phyloP scores from a whole-genome alignment of 1,140 invertebrate genomes.

The Trichonephila clavipes region DNA sequence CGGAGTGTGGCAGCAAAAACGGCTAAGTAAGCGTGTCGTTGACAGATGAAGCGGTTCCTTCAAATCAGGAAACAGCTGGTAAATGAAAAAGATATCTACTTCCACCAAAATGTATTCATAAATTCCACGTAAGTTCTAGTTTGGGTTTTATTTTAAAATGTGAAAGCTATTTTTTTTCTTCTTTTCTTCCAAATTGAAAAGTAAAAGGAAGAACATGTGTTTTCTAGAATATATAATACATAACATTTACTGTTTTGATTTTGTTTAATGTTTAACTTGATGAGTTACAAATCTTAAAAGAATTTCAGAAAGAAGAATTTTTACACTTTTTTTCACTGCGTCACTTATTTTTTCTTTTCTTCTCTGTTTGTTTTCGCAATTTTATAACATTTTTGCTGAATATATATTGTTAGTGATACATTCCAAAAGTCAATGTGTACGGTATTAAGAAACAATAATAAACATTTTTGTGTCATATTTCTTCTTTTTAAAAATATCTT shows the following conservation, averaged over 20 bases:
- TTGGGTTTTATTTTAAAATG: conserved; percentile 12
- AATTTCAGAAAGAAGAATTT: no score
- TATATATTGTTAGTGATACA: no score
- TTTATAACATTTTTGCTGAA: no score
- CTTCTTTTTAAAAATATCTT: no score
- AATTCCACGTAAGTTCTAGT: conserved; percentile 39
- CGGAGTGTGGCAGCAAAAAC: conserved; percentile 2
- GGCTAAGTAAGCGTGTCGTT: conserved; percentile 62
- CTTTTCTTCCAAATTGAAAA: not conserved
- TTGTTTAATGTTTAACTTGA: not conserved
- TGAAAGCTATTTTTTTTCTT: not conserved
- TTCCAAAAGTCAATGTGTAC: no score
- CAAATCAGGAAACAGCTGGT: conserved; percentile 68
- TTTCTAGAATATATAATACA: not conserved
- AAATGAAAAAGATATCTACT: conserved; percentile 61
- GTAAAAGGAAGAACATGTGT: not conserved
- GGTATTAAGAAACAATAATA: no score
- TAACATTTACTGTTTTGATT: not conserved
- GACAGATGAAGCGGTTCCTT: conserved; percentile 67
- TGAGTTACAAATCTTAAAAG: not conserved
- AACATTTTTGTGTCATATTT: no score
- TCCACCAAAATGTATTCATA: conserved; percentile 49
- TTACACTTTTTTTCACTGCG: no score
- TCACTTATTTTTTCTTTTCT: no score
- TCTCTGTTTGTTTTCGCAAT: no score